Conservation (phyloP, 2,888 invertebrate species). For the Polydesmus complanatus region DNA sequence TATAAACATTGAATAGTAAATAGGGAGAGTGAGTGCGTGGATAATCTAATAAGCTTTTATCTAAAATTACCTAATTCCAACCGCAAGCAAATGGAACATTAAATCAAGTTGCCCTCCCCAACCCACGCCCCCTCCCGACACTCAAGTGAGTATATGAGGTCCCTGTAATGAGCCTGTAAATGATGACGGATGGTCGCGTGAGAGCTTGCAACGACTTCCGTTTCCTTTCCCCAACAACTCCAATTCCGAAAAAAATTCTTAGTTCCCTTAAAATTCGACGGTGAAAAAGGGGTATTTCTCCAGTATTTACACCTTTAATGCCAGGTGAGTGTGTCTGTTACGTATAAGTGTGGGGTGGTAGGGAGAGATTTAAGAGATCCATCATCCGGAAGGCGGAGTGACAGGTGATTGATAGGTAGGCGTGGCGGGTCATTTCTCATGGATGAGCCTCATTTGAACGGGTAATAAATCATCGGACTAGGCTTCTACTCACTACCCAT, state of each 20-base stretch:
- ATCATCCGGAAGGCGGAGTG: not conserved
- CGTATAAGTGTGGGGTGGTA: too few species aligned
- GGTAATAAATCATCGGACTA: not conserved
- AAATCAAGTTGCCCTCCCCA: too few species aligned
- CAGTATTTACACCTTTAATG: too few species aligned
- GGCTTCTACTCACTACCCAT: not conserved
- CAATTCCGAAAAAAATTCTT: not conserved
- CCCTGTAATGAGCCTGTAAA: not conserved
- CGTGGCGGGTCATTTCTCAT: not conserved
- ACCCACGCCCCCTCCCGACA: too few species aligned
- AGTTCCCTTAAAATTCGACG: too few species aligned
- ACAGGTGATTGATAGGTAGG: not conserved
- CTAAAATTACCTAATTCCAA: not conserved
- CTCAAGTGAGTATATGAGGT: not conserved
- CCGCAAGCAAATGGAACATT: not conserved
- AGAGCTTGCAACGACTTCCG: not conserved
- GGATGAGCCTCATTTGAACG: not conserved
- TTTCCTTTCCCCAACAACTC: not conserved
- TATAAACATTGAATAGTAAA: not conserved
- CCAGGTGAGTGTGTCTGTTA: too few species aligned
- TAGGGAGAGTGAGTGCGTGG: not conserved
- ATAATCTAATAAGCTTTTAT: too few species aligned
- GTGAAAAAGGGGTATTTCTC: too few species aligned
- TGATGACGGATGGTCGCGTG: not conserved
- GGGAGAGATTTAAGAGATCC: not conserved